Percentiles rank a stretch among this genome's conserved stretches.
Evolutionary conservation across 1,140 invertebrate species (phyloP).

Genomic region (Dolichoris vasculosae): DNA sequence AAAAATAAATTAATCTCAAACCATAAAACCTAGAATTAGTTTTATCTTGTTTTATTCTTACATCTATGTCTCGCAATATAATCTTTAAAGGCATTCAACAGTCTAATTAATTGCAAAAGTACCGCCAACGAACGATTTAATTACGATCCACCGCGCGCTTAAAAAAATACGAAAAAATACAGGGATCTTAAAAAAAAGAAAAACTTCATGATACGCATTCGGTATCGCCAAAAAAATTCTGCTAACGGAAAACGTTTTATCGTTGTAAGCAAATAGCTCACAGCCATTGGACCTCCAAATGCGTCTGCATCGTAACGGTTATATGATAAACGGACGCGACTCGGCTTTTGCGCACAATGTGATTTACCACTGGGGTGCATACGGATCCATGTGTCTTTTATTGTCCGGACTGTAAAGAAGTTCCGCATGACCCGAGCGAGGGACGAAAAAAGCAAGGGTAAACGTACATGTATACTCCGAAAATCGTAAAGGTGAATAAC

Average conservation of each 20-base stretch:
- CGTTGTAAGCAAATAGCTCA: not conserved
- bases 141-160: too few relatives aligned
- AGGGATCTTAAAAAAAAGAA: not conserved
- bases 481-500: constrained; percentile 38
- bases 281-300: not conserved
- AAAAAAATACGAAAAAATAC: too few relatives aligned
- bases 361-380: constrained; percentile 25
- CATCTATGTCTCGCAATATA: too few relatives aligned
- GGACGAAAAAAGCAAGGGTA: not conserved
- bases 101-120: too few relatives aligned
- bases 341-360: not conserved
- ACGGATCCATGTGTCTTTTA: constrained; percentile 32
- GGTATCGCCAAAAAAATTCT: not conserved
- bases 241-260: not conserved
- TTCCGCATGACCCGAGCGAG: not conserved
- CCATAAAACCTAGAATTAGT: too few relatives aligned
- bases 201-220: not conserved
- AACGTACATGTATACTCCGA: not conserved
- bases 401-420: constrained; percentile 29
- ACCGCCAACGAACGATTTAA: too few relatives aligned
- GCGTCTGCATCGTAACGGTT: constrained; percentile 30
- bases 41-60: too few relatives aligned
- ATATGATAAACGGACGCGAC: constrained; percentile 1
- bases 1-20: too few relatives aligned
- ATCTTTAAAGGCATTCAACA: too few relatives aligned